A percentile compares a stretch with the other conserved stretches of the same genome.
Conservation (phyloP, 2,113 vertebrate genomes). For the Cynopterus brachyotis region DNA sequence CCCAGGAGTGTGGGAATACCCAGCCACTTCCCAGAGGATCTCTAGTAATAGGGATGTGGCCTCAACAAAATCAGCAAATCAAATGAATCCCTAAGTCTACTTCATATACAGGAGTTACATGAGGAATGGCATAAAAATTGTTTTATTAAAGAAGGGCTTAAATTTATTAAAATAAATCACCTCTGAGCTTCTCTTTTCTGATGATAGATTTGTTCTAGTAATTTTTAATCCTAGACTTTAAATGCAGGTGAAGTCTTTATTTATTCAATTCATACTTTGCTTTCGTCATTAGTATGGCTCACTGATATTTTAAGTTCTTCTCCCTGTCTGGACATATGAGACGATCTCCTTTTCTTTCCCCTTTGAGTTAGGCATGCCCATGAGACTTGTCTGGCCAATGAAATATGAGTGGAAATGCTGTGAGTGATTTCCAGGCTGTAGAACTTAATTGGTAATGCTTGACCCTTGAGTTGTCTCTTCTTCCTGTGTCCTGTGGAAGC, state of each 20-base stretch:
- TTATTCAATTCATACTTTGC: not conserved
- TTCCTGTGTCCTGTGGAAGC: not conserved
- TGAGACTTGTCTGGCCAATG: not conserved
- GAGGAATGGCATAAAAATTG: not conserved
- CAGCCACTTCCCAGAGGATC: not conserved
- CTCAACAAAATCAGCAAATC: not conserved
- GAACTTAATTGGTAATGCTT: not conserved
- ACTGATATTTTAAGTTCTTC: not conserved
- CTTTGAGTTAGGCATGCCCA: not conserved
- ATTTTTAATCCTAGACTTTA: not conserved
- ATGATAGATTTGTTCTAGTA: not conserved
- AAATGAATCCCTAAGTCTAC: not conserved
- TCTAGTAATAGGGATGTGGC: not conserved
- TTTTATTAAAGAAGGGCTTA: not conserved
- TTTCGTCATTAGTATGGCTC: not conserved
- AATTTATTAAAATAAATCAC: not conserved
- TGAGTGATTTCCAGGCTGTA: not conserved
- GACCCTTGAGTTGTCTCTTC: not conserved
- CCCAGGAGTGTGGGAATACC: not conserved
- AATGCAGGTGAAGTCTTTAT: not conserved
- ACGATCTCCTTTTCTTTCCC: not conserved
- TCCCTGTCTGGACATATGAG: not conserved
- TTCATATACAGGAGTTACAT: not conserved
- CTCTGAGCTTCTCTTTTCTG: not conserved
- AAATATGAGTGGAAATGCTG: not conserved